A percentile compares a stretch with the other conserved stretches of the same genome.
phyloP scores from a whole-genome alignment of 2,797 vertebrate genomes.

The Galagoides demidoff region DNA sequence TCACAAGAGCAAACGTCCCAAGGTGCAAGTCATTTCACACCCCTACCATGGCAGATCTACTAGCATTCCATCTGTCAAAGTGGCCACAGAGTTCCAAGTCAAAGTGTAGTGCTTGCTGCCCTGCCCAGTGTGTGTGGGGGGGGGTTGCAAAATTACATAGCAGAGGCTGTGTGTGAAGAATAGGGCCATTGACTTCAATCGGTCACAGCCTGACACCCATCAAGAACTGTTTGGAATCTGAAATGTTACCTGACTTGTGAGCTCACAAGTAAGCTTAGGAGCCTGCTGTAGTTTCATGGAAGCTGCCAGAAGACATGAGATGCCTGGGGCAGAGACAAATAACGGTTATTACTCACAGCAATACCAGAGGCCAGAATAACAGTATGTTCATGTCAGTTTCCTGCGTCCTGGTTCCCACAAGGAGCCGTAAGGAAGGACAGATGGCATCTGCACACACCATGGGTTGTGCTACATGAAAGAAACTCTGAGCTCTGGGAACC shows the following conservation, averaged over 20 bases:
- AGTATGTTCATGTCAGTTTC: background rate
- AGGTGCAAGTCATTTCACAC: background rate
- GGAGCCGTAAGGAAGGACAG: background rate
- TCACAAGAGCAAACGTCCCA: background rate
- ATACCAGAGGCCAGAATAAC: background rate
- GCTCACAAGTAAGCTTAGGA: background rate
- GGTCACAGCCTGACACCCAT: too few relatives aligned
- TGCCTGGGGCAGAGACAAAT: background rate
- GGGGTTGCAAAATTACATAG: background rate
- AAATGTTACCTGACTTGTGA: background rate
- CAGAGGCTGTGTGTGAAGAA: background rate
- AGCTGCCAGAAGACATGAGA: background rate
- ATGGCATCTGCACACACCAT: background rate
- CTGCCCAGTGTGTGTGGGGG: background rate
- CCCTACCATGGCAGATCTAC: background rate
- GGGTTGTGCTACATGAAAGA: background rate
- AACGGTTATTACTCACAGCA: background rate
- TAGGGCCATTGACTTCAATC: background rate
- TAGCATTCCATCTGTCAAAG: background rate
- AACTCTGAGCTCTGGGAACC: background rate
- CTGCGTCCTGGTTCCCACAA: background rate
- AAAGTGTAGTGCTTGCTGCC: background rate
- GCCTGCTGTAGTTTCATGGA: background rate
- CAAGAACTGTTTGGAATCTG: background rate
- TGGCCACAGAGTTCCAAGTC: background rate